These are phyloP conservation scores for Coboldia fuscipes DNA, from an alignment of 1,140 invertebrate species.

Conservation along the genomic window DNA sequence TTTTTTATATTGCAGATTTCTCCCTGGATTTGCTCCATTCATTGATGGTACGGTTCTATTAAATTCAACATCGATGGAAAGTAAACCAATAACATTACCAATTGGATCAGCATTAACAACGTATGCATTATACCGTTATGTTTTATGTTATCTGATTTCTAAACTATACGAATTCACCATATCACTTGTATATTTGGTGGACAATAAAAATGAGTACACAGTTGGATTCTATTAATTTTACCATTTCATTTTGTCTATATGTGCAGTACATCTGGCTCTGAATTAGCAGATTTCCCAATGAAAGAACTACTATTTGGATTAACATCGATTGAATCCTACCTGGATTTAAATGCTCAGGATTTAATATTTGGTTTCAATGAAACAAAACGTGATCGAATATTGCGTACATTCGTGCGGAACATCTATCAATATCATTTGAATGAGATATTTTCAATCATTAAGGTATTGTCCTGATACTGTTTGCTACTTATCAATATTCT, in stretches of 20 bases:
- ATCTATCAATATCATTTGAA: conserved; percentile 74
- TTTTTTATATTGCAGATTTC: conserved; percentile 36
- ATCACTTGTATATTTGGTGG: too few species aligned
- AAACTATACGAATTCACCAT: too few species aligned
- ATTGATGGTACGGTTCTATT: conserved; percentile 62
- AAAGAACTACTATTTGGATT: conserved; percentile 55
- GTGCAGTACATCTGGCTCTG: conserved; percentile 37
- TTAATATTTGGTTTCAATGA: conserved; percentile 71
- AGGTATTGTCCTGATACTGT: too few species aligned
- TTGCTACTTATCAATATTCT: too few species aligned
- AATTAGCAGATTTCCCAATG: conserved; percentile 65
- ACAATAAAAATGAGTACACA: too few species aligned
- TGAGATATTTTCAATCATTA: conserved; percentile 73
- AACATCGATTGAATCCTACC: conserved; percentile 51
- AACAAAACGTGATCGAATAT: conserved; percentile 57
- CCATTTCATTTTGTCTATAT: too few species aligned
- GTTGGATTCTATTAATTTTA: too few species aligned
- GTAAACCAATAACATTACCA: conserved; percentile 14
- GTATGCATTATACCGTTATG: conserved; percentile 5
- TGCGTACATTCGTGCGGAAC: conserved; percentile 72
- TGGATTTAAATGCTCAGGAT: conserved; percentile 52
- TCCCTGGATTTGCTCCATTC: conserved; percentile 74
- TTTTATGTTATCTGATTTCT: not conserved
- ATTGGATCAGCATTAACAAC: conserved; percentile 21
- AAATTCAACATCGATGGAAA: conserved; percentile 14